Base-by-base conservation (phyloP, 2,888 invertebrate species). In the Dorcus hopei region DNA sequence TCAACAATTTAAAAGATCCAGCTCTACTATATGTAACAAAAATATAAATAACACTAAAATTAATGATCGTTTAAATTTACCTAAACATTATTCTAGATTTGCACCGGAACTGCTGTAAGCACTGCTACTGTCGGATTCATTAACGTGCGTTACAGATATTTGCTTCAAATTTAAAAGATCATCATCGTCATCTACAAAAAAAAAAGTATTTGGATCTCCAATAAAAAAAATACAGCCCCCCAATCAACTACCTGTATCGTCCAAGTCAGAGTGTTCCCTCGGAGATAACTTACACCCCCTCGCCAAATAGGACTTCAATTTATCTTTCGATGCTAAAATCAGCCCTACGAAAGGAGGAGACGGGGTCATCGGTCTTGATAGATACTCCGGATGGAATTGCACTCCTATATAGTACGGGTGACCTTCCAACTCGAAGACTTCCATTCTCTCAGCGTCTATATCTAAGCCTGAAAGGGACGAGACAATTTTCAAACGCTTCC, bases 361-460 rank as follows among this genome's bases (percentile, higher is more conserved):
- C 0, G 97, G 96, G 52, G 87, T 88, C 64, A 96, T 78, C 0
- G 97, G 97, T 2, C 97, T 83, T 0, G 95, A 95, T 61, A 96
- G 81, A 77, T 98, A 99, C 78, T 99, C 99, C 0, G 99, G 99
- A 79, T 99, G 99, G 80, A 91, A 99, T 79, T 99, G 99, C 1
- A 96, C 96, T 0, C 92, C 92, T 4, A 97, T 91, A 75, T 91
- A 99, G 78, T 91, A 99, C 0, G 91, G 92, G 80, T 99, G 98
- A 52, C 82, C 85, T 54, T 88, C 86, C 11, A 98, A 80, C 72
- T 94, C 90, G 49, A 95, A 85, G 38, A 98, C 90, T 80, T 99
- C 98, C 97, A 99, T 98, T 33, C 98, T 85, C 57, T 88, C 84
- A 56, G 88, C 85, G n/a, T 88, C 87, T 11, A 85, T 85, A 74